Conservation (phyloP, 2,797 vertebrate genomes). For the Sparus aurata region DNA sequence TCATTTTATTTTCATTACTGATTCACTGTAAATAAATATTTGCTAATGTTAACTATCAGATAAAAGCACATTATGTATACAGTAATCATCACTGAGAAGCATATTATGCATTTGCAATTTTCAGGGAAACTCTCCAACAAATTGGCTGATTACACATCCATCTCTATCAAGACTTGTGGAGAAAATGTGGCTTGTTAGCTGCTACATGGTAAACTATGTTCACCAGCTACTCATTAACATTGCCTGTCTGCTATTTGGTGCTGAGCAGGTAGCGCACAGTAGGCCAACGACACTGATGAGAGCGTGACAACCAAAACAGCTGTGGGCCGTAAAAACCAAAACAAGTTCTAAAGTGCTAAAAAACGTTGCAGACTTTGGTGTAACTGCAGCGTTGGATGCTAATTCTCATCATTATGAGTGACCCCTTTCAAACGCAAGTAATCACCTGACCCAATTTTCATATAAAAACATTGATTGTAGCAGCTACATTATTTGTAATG, state of each 20-base stretch:
- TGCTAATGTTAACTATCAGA: too few species aligned
- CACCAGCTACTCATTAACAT: neutral
- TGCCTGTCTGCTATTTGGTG: neutral
- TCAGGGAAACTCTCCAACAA: neutral
- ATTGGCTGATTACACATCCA: neutral
- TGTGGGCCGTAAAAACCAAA: neutral
- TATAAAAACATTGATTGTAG: neutral
- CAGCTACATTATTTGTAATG: neutral
- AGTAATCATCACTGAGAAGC: too few species aligned
- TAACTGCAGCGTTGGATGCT: too few species aligned
- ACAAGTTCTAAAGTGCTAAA: neutral
- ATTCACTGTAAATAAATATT: too few species aligned
- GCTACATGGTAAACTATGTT: neutral
- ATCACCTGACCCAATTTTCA: neutral
- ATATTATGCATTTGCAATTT: too few species aligned
- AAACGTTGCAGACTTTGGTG: neutral
- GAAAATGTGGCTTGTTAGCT: neutral
- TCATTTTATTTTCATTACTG: too few species aligned
- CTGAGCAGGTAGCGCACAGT: neutral
- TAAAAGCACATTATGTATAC: too few species aligned
- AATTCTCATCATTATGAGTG: neutral
- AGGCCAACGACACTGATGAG: neutral
- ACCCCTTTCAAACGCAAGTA: neutral
- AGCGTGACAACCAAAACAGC: neutral
- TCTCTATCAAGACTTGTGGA: neutral